phyloP scores from a whole-genome alignment of 35 echinoderm and acorn worm species.

The Ophiothrix spiculata region DNA sequence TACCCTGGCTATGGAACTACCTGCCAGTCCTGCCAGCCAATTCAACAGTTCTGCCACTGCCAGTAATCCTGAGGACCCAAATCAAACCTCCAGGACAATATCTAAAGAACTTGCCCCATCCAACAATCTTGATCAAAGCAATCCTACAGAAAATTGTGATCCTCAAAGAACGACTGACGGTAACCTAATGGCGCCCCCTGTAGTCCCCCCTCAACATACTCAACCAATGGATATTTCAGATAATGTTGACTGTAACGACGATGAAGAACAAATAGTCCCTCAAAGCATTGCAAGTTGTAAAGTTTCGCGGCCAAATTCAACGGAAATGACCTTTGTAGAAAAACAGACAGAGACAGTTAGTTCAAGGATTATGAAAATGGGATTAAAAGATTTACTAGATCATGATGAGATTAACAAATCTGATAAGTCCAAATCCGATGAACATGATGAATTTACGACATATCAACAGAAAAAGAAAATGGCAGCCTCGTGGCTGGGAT shows the following conservation, averaged over 20 bases:
- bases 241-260: not conserved
- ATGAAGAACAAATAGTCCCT: conserved; percentile 1
- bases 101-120: too few species aligned
- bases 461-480: not conserved
- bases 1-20: not conserved
- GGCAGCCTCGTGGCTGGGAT: not conserved
- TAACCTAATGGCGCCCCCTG: too few species aligned
- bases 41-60: not conserved
- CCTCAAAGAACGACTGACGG: too few species aligned
- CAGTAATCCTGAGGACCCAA: too few species aligned
- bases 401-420: too few species aligned
- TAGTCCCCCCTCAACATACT: too few species aligned
- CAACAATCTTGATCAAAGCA: too few species aligned
- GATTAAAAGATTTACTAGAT: conserved; percentile 2
- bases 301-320: not conserved
- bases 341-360: not conserved
- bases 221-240: not conserved
- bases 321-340: not conserved
- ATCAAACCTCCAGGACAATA: too few species aligned
- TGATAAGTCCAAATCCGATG: too few species aligned
- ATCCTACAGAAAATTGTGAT: too few species aligned
- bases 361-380: not conserved
- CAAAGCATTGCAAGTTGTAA: not conserved
- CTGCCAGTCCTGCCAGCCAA: not conserved
- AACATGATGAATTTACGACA: too few species aligned